Percentiles rank a stretch among this genome's conserved stretches.
These are phyloP conservation scores for Labeo rohita DNA, from an alignment of 2,113 vertebrate species.

Conservation along the genomic window DNA sequence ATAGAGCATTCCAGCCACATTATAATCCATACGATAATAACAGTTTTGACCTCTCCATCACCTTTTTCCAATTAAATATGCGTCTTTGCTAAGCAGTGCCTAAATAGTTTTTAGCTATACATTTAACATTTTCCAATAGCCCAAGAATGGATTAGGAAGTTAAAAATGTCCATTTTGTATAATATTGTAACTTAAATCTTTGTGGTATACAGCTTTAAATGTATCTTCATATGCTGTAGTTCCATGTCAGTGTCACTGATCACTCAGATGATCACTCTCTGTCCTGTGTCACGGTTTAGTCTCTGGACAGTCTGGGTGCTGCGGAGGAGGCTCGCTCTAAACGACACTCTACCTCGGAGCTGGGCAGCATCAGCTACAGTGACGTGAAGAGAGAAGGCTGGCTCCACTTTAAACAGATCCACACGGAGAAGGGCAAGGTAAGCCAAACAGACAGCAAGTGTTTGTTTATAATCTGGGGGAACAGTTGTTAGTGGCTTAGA, in stretches of 20 bases:
- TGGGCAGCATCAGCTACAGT: conserved; percentile 86
- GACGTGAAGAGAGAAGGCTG: conserved; percentile 91
- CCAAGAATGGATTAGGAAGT: background rate
- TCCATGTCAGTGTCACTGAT: background rate
- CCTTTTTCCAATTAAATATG: background rate
- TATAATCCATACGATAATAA: background rate
- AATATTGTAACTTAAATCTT: too few relatives aligned
- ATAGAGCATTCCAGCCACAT: background rate
- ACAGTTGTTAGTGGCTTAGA: background rate
- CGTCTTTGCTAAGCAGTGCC: background rate
- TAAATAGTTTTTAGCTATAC: background rate
- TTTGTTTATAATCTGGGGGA: background rate
- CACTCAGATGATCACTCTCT: conserved; percentile 10
- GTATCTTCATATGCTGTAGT: conserved; percentile 3
- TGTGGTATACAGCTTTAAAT: background rate
- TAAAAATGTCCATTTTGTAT: background rate
- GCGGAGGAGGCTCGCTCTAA: conserved; percentile 89
- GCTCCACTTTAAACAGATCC: conserved; percentile 95
- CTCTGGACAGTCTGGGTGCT: conserved; percentile 86
- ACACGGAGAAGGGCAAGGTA: conserved; percentile 98
- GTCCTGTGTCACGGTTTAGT: conserved; percentile 71
- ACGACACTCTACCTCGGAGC: conserved; percentile 92
- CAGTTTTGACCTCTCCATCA: background rate
- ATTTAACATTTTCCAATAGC: background rate
- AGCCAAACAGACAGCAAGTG: conserved; percentile 17